phyloP scores from a whole-genome alignment of 30 jellyfish, hydroid and myxozoan genomes.

The Catostylus mosaicus region DNA sequence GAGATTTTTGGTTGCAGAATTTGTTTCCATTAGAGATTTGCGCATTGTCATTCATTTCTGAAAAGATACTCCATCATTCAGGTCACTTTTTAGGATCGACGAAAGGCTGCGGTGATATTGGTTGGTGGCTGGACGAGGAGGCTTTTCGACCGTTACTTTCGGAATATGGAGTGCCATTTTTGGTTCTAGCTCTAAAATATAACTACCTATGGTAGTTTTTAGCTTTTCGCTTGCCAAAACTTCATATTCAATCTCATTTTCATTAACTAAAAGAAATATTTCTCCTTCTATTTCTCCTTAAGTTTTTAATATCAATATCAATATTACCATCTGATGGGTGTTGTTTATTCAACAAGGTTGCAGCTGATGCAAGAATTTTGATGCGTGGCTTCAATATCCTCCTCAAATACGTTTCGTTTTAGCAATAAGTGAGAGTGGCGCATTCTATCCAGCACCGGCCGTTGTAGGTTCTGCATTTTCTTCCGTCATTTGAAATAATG shows the following conservation, averaged over 20 bases:
- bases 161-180: not conserved
- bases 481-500: no score
- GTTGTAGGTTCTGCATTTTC: no score
- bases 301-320: not conserved
- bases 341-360: not conserved
- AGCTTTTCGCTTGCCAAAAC: not conserved
- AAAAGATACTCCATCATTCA: slow-evolving; percentile 48
- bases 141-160: not conserved
- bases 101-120: not conserved
- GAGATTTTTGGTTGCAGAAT: slow-evolving; percentile 33
- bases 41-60: slow-evolving; percentile 2
- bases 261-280: not conserved
- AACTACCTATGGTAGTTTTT: not conserved
- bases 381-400: not conserved
- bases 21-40: slow-evolving; percentile 14
- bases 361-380: slow-evolving; percentile 11
- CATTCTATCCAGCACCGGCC: not conserved
- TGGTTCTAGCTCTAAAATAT: not conserved
- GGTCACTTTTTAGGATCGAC: slow-evolving; percentile 43
- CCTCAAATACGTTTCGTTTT: slow-evolving; percentile 18
- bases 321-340: not conserved
- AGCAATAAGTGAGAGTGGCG: not conserved
- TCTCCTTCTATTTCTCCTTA: not conserved
- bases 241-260: not conserved
- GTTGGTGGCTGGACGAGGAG: not conserved